These are phyloP conservation scores for Lepus oiostolus DNA, from an alignment of 2,797 vertebrate genomes.

Conservation along the genomic window DNA sequence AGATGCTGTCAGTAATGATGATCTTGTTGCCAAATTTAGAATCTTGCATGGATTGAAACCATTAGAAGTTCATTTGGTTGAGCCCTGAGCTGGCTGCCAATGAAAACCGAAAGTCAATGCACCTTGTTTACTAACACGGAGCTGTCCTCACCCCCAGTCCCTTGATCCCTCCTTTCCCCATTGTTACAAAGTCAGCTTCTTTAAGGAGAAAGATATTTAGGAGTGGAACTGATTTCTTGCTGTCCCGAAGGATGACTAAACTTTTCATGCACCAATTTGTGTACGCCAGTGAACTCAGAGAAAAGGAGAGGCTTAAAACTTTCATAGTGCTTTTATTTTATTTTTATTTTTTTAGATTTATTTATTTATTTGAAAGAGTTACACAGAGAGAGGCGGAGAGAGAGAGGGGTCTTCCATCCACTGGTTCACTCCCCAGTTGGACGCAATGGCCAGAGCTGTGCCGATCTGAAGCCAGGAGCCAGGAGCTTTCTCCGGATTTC, in stretches of 20 bases:
- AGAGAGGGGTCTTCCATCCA: too few relatives aligned
- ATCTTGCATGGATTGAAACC: background rate
- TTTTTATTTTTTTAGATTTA: background rate
- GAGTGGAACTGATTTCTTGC: background rate
- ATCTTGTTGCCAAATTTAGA: constrained; percentile 6
- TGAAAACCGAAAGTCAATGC: constrained; percentile 23
- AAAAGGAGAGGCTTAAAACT: background rate
- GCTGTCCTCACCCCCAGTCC: background rate
- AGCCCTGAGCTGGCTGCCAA: background rate
- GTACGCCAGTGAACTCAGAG: background rate
- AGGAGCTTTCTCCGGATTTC: too few relatives aligned
- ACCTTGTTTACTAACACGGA: background rate
- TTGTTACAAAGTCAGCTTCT: background rate
- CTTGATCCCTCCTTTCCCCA: background rate
- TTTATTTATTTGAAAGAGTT: too few relatives aligned
- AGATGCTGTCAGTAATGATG: background rate
- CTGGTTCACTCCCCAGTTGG: too few relatives aligned
- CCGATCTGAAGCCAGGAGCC: too few relatives aligned
- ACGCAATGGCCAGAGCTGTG: too few relatives aligned
- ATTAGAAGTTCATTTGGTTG: constrained; percentile 36
- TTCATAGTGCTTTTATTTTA: background rate
- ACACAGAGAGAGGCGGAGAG: too few relatives aligned
- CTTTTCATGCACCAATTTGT: background rate
- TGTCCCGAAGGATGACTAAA: background rate
- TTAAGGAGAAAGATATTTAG: constrained; percentile 10